Percentiles rank a stretch among this genome's conserved stretches.
These are phyloP conservation scores for Micrastur ruficollis DNA, from an alignment of 2,797 vertebrate genomes.

Conservation along the genomic window DNA sequence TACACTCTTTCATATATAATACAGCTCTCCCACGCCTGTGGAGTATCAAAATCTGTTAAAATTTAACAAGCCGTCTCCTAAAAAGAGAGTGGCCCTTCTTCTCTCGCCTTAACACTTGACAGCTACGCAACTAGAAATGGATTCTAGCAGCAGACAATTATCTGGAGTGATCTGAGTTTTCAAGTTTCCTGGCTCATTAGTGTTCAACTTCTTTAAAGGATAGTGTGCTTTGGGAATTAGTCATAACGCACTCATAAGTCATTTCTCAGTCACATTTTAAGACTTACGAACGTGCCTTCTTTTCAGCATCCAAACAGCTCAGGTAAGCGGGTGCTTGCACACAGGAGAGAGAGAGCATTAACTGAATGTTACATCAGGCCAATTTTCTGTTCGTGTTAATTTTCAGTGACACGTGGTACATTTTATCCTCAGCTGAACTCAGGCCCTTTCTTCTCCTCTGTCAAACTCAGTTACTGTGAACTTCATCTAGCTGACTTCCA, in stretches of 20 bases:
- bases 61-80: background rate
- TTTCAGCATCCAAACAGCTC: background rate
- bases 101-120: background rate
- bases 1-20: background rate
- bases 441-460: background rate
- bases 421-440: constrained; percentile 42
- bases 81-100: background rate
- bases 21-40: background rate
- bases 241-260: background rate
- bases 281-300: background rate
- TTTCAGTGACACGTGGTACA: background rate
- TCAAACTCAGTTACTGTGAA: constrained; percentile 29
- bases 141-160: background rate
- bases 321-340: background rate
- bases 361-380: background rate
- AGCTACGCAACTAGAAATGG: background rate
- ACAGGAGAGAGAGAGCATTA: background rate
- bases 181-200: background rate
- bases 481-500: background rate
- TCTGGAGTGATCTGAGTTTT: background rate
- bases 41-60: background rate
- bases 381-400: background rate
- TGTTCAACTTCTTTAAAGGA: background rate
- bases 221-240: background rate
- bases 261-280: background rate